Percentiles rank a stretch among this genome's conserved stretches.
These are phyloP conservation scores for Pristiophorus japonicus DNA, from an alignment of 2,113 vertebrate species.

Conservation along the genomic window DNA sequence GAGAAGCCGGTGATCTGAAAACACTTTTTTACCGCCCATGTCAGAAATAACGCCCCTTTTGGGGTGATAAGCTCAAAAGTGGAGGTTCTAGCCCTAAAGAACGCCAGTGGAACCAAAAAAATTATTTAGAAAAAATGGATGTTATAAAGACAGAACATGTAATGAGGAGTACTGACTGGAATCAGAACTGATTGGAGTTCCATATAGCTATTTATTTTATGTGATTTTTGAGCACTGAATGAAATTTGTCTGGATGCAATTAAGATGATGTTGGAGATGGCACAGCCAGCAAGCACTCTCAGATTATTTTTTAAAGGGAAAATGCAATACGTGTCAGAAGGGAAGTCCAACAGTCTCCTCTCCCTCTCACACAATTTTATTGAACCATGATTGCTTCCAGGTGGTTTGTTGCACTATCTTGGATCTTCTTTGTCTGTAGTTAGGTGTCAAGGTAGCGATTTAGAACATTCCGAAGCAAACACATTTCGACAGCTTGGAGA, in stretches of 20 bases:
- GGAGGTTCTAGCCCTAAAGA: no score
- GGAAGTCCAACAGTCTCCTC: not conserved
- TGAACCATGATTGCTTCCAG: not conserved
- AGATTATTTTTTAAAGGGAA: not conserved
- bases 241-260: not conserved
- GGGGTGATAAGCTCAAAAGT: no score
- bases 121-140: not conserved
- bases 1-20: no score
- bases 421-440: no score
- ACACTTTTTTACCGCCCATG: no score
- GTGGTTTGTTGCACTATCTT: no score
- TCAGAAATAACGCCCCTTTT: no score
- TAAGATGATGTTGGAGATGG: not conserved
- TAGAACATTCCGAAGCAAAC: no score
- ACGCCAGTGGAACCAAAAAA: not conserved
- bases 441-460: no score
- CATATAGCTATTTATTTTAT: not conserved
- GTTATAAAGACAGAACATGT: not conserved
- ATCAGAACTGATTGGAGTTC: not conserved
- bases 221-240: not conserved
- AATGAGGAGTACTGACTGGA: not conserved
- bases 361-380: not conserved
- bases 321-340: not conserved
- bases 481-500: no score
- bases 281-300: not conserved